Evolutionary conservation across 2,797 vertebrate species (phyloP).

Genomic region (Serranus cabrilla): DNA sequence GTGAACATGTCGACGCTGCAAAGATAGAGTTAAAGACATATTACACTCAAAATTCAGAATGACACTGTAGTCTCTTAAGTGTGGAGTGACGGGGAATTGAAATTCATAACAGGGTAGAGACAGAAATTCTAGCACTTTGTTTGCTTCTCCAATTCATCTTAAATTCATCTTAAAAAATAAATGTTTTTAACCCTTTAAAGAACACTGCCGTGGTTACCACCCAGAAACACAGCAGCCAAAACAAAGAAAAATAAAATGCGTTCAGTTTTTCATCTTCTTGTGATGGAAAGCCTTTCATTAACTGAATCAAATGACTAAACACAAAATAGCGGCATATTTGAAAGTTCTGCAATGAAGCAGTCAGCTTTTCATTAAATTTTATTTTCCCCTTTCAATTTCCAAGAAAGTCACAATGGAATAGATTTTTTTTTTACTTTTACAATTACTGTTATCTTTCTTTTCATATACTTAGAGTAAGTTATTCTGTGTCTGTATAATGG

Average conservation of each 20-base stretch:
- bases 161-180: no score
- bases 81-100: neutral
- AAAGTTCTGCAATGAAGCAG: conserved; percentile 16
- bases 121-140: neutral
- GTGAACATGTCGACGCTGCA: conserved; percentile 48
- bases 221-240: neutral
- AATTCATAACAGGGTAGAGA: neutral
- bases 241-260: neutral
- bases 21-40: conserved; percentile 35
- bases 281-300: neutral
- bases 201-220: neutral
- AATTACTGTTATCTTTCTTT: conserved; percentile 35
- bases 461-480: neutral
- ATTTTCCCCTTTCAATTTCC: conserved; percentile 13
- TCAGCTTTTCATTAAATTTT: conserved; percentile 19
- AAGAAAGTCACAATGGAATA: conserved; percentile 1
- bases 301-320: neutral
- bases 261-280: neutral
- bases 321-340: neutral
- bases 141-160: neutral
- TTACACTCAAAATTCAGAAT: neutral
- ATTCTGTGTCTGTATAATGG: neutral
- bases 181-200: neutral
- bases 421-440: conserved; percentile 28
- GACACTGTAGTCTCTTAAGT: conserved; percentile 4